A percentile compares a stretch with the other conserved stretches of the same genome.
Conservation (phyloP, 2,888 invertebrate species). For the Plutella xylostella region DNA sequence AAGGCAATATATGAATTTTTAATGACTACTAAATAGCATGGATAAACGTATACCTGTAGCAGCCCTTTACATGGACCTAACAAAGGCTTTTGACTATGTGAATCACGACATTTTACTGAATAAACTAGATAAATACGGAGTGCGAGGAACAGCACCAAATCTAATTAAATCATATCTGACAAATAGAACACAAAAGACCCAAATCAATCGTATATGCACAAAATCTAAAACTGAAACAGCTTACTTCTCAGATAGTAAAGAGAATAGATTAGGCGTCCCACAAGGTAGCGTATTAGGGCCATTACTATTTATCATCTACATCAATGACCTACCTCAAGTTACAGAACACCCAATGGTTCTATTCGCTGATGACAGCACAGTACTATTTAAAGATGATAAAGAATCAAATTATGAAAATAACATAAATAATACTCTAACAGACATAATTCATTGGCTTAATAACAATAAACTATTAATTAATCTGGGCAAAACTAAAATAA, state of each 20-base stretch:
- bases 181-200: neutral
- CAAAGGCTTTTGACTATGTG: constrained; percentile 4
- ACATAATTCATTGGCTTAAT: neutral
- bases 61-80: constrained; percentile 6
- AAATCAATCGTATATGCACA: neutral
- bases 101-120: neutral
- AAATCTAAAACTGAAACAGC: neutral
- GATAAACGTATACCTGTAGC: constrained; percentile 2
- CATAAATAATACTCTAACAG: neutral
- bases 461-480: constrained; percentile 1
- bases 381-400: neutral
- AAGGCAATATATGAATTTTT: too few relatives aligned
- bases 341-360: neutral
- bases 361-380: constrained; percentile 1
- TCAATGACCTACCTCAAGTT: neutral
- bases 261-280: neutral
- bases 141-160: neutral
- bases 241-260: neutral
- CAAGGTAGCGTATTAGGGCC: neutral
- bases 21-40: too few relatives aligned
- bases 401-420: neutral
- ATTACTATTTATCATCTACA: neutral
- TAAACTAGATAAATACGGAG: neutral
- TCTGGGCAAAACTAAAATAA: neutral
- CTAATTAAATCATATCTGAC: neutral